Base-by-base conservation (phyloP, 2,797 vertebrate species). In the Squalus acanthias region DNA sequence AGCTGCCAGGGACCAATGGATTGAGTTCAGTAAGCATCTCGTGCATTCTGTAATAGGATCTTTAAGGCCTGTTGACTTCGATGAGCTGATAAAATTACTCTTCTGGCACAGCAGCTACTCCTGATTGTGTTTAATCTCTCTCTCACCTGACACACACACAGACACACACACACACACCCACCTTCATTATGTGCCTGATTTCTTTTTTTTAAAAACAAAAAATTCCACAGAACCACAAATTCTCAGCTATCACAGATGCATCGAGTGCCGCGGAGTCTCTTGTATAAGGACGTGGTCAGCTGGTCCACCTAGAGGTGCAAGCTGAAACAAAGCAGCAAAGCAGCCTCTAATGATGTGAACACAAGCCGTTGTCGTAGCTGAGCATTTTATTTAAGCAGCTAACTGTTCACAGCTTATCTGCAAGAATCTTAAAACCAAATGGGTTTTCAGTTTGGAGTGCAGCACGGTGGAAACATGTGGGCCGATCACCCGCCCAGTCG, bases 321-420 rank as follows among this genome's bases (percentile, higher is more conserved):
- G 24, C 26, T 67, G 50, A 74, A 95, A 57, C 70, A 7, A 74
- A 72, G 46, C 69, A 74, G 6, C 70, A 7, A 74, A 72, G 46
- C 69, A 74, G 6, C 39, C 70, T 15, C 13, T 57, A 33, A 8
- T 74, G 10, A 76, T 76, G 29, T 60, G 29, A 74, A 57, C 1
- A 57, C 3, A 1, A n/a, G 15, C 72, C n/a, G 26, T 20, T 57
- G 24, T 46, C 46, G 26, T 53, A 13, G 92, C 63, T 95, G 69
- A 95, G 46, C 12, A 95, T 26, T 74, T 95, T 50, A 88, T 53
- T 88, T 72, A 70, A 93, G 26, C 91, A 93, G 15, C 85, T 88
- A 74, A 29, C 87, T 26, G 9, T 24, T 60, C 53, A 89, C 87
- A 33, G 53, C 12, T 13, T 29, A n/a, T 69, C 20, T 94, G n/a